Evolutionary conservation across 2,113 vertebrate genomes (phyloP).

Genomic region (Tonatia bakeri): DNA sequence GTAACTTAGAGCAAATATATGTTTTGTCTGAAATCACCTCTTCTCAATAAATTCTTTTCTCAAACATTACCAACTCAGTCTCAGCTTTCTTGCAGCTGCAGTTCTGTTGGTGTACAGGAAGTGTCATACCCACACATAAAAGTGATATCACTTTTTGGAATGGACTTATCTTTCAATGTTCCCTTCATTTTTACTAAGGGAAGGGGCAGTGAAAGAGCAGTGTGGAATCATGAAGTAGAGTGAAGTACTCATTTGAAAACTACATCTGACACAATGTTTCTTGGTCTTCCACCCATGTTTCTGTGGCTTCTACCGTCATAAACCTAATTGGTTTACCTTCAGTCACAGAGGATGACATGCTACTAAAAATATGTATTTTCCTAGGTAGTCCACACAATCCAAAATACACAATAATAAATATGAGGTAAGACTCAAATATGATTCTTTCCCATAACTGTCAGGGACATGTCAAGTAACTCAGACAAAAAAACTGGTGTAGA

Average conservation of each 20-base stretch:
- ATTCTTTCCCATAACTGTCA: background rate
- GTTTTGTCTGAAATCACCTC: background rate
- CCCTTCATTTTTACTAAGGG: background rate
- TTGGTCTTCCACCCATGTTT: background rate
- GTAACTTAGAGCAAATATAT: background rate
- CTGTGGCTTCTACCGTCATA: background rate
- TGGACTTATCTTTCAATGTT: background rate
- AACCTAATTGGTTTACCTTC: background rate
- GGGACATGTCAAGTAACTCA: background rate
- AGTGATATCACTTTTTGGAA: background rate
- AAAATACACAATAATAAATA: conserved; percentile 21
- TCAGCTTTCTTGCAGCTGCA: background rate
- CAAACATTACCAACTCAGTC: background rate
- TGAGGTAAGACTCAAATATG: background rate
- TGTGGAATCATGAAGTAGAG: background rate
- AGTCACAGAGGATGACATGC: background rate
- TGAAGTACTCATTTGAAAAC: background rate
- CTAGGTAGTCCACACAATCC: background rate
- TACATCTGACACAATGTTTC: background rate
- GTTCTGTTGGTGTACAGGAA: background rate
- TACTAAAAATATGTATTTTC: background rate
- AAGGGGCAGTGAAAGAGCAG: background rate
- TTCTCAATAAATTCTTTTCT: background rate
- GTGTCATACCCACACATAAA: background rate
- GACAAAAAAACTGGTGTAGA: background rate